Evolutionary conservation across 1,140 invertebrate genomes (phyloP), one percentile per base, ranked within the genome.

Genomic region (Littorina saxatilis): DNA sequence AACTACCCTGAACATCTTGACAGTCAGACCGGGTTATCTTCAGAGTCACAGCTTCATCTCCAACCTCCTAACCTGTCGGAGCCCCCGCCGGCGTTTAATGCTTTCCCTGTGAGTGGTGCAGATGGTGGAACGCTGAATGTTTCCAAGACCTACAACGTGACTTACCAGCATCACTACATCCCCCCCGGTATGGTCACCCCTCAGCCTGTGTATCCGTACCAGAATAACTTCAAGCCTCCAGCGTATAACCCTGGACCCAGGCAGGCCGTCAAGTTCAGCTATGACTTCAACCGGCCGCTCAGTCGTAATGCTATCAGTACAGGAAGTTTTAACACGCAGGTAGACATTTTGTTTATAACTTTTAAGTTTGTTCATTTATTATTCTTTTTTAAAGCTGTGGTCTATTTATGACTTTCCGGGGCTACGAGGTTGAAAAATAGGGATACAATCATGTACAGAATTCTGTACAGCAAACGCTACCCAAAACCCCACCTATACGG

Each of bases 71-170:
- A 68, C 17, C 35, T 68, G 32, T 68, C 66, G 2, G 66, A 68
- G 66, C 66, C 66, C 35, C 66, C 66, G 2, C 66, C 66, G 4
- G 17, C 66, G 13, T 23, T 68, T 3, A 68, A 5, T 39, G 17
- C 40, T 32, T 7, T 73, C 20, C 70, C 70, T 29, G n/a, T 39
- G 40, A 4, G 23, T 1, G 11, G 17, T 20, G 37, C 7, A 7
- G 70, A 73, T 11, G 43, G 43, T 40, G 77, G 35, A 15, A 78
- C 43, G 39, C 50, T 39, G 58, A 78, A 47, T 76, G 70, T 72
- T 40, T 47, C 78, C 40, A 79, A 79, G 77, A 83, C 50, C 47
- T 82, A 73, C 79, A 83, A 72, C 79, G 79, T 80, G 55, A 80
- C 83, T 78, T 85, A 68, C 81, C 82, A 78, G 20, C 27, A 13